Base-by-base conservation (phyloP, 2,888 invertebrate genomes). In the Drosophila pegasa region DNA sequence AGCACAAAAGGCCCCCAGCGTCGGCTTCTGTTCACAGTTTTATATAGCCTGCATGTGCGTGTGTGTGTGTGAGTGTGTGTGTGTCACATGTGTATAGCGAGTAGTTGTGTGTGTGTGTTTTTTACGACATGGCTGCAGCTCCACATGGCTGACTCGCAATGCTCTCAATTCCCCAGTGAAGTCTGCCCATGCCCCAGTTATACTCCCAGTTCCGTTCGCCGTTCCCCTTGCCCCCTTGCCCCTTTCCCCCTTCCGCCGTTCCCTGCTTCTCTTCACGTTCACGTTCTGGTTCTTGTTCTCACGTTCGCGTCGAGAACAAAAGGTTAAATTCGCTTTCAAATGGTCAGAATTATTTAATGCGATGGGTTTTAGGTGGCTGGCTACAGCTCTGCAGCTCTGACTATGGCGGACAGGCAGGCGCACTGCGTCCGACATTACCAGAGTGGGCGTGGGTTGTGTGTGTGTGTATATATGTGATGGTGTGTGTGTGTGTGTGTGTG, bases 241-340 rank as follows among this genome's bases (percentile, higher is more conserved):
- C 47, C 0, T 3, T n/a, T 18, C 2, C 20, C n/a, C 3, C 12
- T 33, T 9, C 8, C n/a, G 2, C 12, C 22, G 10, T 14, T 5
- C 2, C 5, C 16, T 18, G 3, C 27, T 27, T 16, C 27, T 10
- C 18, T 25, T 7, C 27, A 38, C 20, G 22, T 38, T 61, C 61
- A 40, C 40, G 12, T 35, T 55, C 25, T 38, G 43, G 18, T 20
- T 56, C 59, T 74, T 66, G 48, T 52, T 66, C 43, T 65, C 77
- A 55, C 73, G 47, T 58, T 71, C 45, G 60, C 40, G 56, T 52
- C 41, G 78, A 83, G 85, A 88, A 89, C 88, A 88, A 90, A 89
- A 90, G 90, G 89, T 90, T 90, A 88, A 89, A 84, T 89, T 89
- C 85, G 90, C 89, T 90, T 90, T 90, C 89, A 89, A 90, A 86